phyloP scores from a whole-genome alignment of 1,140 invertebrate species.

The Copidosoma floridanum region DNA sequence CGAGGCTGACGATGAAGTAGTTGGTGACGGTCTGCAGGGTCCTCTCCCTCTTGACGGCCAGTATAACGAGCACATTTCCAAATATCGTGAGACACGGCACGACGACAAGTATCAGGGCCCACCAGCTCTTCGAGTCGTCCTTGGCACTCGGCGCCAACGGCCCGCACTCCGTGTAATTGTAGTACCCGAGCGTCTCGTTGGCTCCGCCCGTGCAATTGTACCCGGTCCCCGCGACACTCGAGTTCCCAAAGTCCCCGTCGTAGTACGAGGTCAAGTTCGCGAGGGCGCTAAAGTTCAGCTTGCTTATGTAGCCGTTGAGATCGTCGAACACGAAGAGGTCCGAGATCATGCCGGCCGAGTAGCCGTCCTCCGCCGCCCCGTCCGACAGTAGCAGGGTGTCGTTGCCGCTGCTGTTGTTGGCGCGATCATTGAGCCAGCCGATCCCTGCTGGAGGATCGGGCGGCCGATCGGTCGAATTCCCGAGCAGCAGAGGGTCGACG shows the following conservation, averaged over 20 bases:
- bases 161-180: conserved; percentile 54
- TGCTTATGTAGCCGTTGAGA: conserved; percentile 49
- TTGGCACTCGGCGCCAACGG: conserved; percentile 32
- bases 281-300: conserved; percentile 48
- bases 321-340: conserved; percentile 53
- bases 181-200: conserved; percentile 46
- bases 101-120: conserved; percentile 81
- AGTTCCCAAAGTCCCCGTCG: conserved; percentile 31
- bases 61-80: conserved; percentile 94
- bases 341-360: conserved; percentile 39
- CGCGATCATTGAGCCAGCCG: conserved; percentile 38
- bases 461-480: not conserved
- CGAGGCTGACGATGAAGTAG: conserved; percentile 97
- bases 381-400: conserved; percentile 4
- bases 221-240: conserved; percentile 30
- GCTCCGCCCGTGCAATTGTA: no score
- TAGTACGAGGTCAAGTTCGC: conserved; percentile 45
- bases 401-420: conserved; percentile 10
- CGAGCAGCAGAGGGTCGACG: no score
- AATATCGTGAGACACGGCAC: conserved; percentile 93
- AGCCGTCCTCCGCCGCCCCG: conserved; percentile 26
- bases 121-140: conserved; percentile 69
- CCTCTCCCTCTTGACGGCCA: conserved; percentile 87
- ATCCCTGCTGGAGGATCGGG: no score
- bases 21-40: conserved; percentile 93